Evolutionary conservation across 2,113 vertebrate genomes (phyloP), one percentile per base, ranked within the genome.

Genomic region (Melanerpes aurifrons): DNA sequence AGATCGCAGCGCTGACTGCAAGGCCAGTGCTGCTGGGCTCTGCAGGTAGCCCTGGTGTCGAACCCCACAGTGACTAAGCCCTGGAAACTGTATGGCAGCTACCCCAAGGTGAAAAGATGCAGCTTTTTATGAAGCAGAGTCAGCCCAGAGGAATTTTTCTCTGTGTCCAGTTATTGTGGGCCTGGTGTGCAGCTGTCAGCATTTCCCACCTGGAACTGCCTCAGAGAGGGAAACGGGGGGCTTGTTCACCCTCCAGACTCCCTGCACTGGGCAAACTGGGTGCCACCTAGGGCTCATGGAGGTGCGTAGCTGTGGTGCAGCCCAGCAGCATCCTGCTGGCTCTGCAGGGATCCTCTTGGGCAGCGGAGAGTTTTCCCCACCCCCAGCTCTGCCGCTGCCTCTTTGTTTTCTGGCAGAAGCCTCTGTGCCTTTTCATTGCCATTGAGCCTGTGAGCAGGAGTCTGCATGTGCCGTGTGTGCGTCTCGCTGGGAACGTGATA

Each of bases 371-470:
- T 91, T 89, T 95, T 96, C 94, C 95, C 94, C 96, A 93, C 94
- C 93, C 90, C 93, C 89, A 95, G 88, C 92, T 90, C 87, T 86
- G 93, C 92, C 54, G 90, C 95, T 89, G 82, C 94, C 61, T 93
- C 96, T 95, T 95, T 96, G 96, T 96, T 95, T 96, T 94, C 94
- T 96, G 91, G 87, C 91, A 93, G 96, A 93, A 95, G 90, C 93
- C 93, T 95, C 96, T 28, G 85, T 93, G 95, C 90, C 93, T 93
- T 91, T 89, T 94, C 92, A 90, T 93, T 64, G 87, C 91, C 10
- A 64, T 74, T 66, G 94, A 96, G 96, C 82, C 87, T 87, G 93
- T 22, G 87, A 94, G 82, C 95, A 90, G 93, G 89, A 89, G 90
- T 57, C 79, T 94, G 22, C 95, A 67, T 94, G 95, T 92, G 95